Conservation (phyloP, 2,888 invertebrate species). For the Hydropsyche betteni region DNA sequence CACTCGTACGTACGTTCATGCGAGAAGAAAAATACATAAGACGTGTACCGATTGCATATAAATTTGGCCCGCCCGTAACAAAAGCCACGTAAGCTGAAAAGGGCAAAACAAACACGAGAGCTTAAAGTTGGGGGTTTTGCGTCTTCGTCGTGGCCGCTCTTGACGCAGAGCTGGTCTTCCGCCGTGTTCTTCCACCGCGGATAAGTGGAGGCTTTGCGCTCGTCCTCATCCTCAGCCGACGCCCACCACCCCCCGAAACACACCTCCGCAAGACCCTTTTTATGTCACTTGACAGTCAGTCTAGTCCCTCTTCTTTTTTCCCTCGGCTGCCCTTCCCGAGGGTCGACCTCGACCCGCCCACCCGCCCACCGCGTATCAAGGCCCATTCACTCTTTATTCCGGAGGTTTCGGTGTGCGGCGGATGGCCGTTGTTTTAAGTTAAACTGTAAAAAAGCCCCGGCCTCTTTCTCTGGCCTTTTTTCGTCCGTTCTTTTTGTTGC, state of each 20-base stretch:
- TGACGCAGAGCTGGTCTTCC: conserved; percentile 22
- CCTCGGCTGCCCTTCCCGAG: neutral
- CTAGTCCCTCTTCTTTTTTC: conserved; percentile 24
- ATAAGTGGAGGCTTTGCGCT: conserved; percentile 28
- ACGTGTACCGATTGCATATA: conserved; percentile 24
- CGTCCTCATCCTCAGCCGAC: neutral
- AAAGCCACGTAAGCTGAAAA: conserved; percentile 30
- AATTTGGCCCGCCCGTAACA: conserved; percentile 21
- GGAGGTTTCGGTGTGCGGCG: conserved; percentile 30
- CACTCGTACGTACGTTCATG: no score
- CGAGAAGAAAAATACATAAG: neutral
- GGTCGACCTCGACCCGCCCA: no score
- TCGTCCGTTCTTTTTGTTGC: conserved; percentile 10
- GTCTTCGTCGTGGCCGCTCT: conserved; percentile 25
- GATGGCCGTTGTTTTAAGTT: conserved; percentile 38
- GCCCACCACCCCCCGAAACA: conserved; percentile 2
- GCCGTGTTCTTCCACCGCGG: conserved; percentile 17
- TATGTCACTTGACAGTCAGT: conserved; percentile 42
- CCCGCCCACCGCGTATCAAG: conserved; percentile 15
- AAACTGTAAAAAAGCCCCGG: conserved; percentile 40
- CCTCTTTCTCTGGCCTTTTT: conserved; percentile 15
- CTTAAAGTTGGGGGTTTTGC: conserved; percentile 28
- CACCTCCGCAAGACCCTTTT: conserved; percentile 39
- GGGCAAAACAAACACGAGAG: conserved; percentile 24
- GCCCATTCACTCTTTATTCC: conserved; percentile 39